phyloP scores from a whole-genome alignment of 1,140 invertebrate genomes.

The Bombyx mandarina region DNA sequence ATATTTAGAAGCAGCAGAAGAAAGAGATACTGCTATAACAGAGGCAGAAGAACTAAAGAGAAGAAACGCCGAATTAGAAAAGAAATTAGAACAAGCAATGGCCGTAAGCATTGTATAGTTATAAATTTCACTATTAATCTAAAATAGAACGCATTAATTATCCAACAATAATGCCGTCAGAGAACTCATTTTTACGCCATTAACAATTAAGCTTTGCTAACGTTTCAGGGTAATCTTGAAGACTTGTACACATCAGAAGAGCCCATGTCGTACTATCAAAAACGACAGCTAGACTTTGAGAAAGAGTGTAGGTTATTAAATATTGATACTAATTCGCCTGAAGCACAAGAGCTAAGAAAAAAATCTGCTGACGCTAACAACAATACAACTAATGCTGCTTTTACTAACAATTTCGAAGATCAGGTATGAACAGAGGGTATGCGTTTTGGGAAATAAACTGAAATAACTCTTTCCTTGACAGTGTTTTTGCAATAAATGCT shows the following conservation, averaged over 20 bases:
- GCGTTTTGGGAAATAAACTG: no score
- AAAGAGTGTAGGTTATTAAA: slow-evolving; percentile 58
- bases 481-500: no score
- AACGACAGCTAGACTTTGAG: slow-evolving; percentile 53
- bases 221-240: slow-evolving; percentile 55
- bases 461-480: no score
- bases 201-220: slow-evolving; percentile 16
- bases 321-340: slow-evolving; percentile 49
- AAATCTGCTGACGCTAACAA: slow-evolving; percentile 38
- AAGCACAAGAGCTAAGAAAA: slow-evolving; percentile 44
- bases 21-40: slow-evolving; percentile 81
- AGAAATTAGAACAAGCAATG: slow-evolving; percentile 75
- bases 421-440: slow-evolving; percentile 35
- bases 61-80: slow-evolving; percentile 82
- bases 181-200: not conserved
- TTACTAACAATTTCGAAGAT: slow-evolving; percentile 39
- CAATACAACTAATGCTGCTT: slow-evolving; percentile 41
- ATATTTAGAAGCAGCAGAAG: slow-evolving; percentile 80
- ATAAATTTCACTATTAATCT: no score
- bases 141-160: no score
- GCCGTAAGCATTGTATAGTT: slow-evolving; percentile 54
- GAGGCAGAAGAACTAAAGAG: slow-evolving; percentile 85
- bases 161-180: no score
- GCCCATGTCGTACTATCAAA: slow-evolving; percentile 54
- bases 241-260: slow-evolving; percentile 46